phyloP scores from a whole-genome alignment of 2,888 invertebrate genomes.

The Drosophila stalkeri region DNA sequence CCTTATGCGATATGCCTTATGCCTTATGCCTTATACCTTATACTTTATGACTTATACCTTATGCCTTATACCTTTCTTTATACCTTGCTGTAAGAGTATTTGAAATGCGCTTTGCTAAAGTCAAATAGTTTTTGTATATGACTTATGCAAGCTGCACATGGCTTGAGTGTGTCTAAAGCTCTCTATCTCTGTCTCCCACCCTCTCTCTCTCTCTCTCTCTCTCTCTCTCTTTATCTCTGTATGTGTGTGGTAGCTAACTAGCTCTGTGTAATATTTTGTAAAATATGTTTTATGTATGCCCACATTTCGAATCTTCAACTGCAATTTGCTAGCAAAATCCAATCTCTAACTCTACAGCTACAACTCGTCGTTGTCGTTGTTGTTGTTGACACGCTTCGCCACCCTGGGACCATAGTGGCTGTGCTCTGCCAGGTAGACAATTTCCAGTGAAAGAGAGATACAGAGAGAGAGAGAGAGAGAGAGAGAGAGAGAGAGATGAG shows the following conservation, averaged over 20 bases:
- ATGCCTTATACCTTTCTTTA: too few relatives aligned
- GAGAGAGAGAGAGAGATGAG: not conserved
- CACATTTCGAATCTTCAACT: slow-evolving; percentile 57
- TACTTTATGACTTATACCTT: too few relatives aligned
- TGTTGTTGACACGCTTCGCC: slow-evolving; percentile 53
- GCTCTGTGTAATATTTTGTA: slow-evolving; percentile 69
- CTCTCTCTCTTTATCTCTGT: not conserved
- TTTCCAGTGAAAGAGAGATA: not conserved
- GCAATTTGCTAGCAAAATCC: slow-evolving; percentile 31
- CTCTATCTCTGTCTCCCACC: not conserved
- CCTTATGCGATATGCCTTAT: too few relatives aligned
- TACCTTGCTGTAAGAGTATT: slow-evolving; percentile 27
- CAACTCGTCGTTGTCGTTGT: slow-evolving; percentile 28
- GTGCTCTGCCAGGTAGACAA: slow-evolving; percentile 44
- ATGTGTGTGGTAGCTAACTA: slow-evolving; percentile 53
- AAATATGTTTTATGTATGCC: slow-evolving; percentile 71
- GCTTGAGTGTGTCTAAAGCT: slow-evolving; percentile 9
- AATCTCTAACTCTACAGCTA: slow-evolving; percentile 1
- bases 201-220: not conserved
- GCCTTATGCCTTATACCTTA: too few relatives aligned
- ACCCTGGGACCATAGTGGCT: slow-evolving; percentile 35
- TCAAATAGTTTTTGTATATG: slow-evolving; percentile 27
- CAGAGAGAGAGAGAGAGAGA: slow-evolving; percentile 1
- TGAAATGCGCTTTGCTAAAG: not conserved
- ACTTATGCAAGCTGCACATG: slow-evolving; percentile 29